A percentile compares a stretch with the other conserved stretches of the same genome.
phyloP scores from a whole-genome alignment of 2,113 vertebrate genomes.

The Psilopsiagon aurifrons region DNA sequence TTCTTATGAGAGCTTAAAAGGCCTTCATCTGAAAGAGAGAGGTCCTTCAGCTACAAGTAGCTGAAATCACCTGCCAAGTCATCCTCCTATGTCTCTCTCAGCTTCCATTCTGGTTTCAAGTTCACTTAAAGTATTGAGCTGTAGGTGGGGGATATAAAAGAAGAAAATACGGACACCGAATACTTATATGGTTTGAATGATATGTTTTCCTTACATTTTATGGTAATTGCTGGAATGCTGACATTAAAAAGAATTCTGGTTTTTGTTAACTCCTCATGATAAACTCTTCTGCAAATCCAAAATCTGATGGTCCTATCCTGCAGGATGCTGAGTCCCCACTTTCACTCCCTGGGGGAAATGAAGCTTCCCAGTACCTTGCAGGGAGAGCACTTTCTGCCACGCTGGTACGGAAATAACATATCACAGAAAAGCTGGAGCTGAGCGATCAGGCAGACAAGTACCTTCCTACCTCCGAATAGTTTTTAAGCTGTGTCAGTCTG shows the following conservation, averaged over 20 bases:
- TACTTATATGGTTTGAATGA: neutral
- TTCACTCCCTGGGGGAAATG: accelerated
- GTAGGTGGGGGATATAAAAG: neutral
- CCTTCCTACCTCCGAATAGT: neutral
- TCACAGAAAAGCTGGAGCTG: neutral
- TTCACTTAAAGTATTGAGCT: neutral
- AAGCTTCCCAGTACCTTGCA: neutral
- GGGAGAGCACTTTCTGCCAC: neutral
- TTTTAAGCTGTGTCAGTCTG: neutral
- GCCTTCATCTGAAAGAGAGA: neutral
- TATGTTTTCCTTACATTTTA: neutral
- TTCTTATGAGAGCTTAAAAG: neutral
- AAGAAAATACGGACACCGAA: neutral
- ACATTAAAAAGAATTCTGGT: neutral
- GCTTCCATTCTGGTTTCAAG: neutral
- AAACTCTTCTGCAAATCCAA: neutral
- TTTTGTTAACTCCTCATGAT: neutral
- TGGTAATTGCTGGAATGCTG: neutral
- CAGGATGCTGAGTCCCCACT: neutral
- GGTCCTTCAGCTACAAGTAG: neutral
- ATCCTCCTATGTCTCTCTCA: neutral
- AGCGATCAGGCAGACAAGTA: neutral
- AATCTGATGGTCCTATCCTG: neutral
- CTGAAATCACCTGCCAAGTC: neutral
- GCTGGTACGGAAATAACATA: neutral